These are phyloP conservation scores for Sciurus niger DNA, from an alignment of 2,113 vertebrate species.

Conservation along the genomic window DNA sequence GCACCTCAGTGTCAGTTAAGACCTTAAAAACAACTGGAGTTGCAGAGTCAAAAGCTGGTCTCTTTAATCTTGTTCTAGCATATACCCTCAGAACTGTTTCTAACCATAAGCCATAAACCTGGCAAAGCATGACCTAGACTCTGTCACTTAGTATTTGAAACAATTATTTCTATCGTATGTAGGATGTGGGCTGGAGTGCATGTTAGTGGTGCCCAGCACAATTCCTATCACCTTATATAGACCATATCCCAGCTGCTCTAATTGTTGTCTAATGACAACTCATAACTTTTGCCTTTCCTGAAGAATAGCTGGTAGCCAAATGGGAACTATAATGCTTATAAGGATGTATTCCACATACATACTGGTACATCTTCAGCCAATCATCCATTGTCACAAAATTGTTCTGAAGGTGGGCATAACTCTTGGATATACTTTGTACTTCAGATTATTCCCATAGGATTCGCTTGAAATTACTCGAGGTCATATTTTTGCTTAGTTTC, in stretches of 20 bases:
- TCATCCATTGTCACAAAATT: not conserved
- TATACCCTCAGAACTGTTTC: not conserved
- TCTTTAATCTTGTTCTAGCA: not conserved
- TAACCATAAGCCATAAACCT: not conserved
- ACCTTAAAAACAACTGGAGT: not conserved
- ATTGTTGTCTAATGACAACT: not conserved
- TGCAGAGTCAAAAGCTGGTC: not conserved
- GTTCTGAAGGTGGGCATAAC: not conserved
- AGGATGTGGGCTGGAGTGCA: not conserved
- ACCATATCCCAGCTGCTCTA: not conserved
- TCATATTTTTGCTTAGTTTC: not conserved
- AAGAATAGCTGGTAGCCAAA: not conserved
- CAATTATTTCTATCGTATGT: not conserved
- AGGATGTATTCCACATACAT: not conserved
- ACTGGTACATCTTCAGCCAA: not conserved
- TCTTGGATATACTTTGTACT: not conserved
- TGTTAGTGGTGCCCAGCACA: not conserved
- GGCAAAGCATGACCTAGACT: not conserved
- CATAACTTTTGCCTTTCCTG: not conserved
- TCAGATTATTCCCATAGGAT: not conserved
- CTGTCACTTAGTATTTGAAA: not conserved
- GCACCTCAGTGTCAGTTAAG: not conserved
- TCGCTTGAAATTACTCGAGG: not conserved
- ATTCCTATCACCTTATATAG: not conserved
- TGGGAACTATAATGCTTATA: not conserved